Percentiles rank a stretch among this genome's conserved stretches.
These are phyloP conservation scores for Lampropteryx suffumata DNA, from an alignment of 2,888 invertebrate species.

Conservation along the genomic window DNA sequence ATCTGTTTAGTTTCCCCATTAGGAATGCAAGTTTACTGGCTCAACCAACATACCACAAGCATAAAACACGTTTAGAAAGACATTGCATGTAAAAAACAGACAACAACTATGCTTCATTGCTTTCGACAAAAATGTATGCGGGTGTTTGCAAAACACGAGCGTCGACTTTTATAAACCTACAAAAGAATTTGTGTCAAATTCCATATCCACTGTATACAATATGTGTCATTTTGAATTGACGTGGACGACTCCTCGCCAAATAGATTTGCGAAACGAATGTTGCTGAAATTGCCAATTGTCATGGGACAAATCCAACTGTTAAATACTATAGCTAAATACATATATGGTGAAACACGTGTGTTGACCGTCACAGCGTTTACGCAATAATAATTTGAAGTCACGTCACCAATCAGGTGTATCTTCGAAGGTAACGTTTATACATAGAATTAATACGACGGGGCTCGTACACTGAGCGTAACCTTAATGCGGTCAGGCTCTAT, in stretches of 20 bases:
- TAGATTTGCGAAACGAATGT: slow-evolving; percentile 18
- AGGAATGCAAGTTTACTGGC: slow-evolving; percentile 15
- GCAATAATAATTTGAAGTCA: slow-evolving; percentile 41
- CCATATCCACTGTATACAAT: slow-evolving; percentile 22
- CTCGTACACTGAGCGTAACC: slow-evolving; percentile 19
- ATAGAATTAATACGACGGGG: slow-evolving; percentile 27
- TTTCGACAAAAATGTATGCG: slow-evolving; percentile 26
- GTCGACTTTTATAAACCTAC: slow-evolving; percentile 21
- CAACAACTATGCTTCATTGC: slow-evolving; percentile 10
- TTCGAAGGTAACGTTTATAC: slow-evolving; percentile 29
- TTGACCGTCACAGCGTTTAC: slow-evolving; percentile 30
- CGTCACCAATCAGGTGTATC: slow-evolving; percentile 27
- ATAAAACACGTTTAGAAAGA: slow-evolving; percentile 9
- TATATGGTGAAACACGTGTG: slow-evolving; percentile 30
- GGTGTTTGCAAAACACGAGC: slow-evolving; percentile 30
- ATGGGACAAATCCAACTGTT: slow-evolving; percentile 19
- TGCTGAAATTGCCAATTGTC: slow-evolving; percentile 20
- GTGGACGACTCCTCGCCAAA: background rate
- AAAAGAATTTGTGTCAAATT: slow-evolving; percentile 34
- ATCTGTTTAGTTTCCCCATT: slow-evolving; percentile 15
- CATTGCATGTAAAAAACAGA: slow-evolving; percentile 15
- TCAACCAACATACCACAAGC: background rate
- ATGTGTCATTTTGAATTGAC: slow-evolving; percentile 9
- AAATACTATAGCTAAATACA: slow-evolving; percentile 27
- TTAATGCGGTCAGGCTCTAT: slow-evolving; percentile 28